These are phyloP conservation scores for Plebejus melissa DNA, from an alignment of 2,888 invertebrate genomes.

Conservation along the genomic window DNA sequence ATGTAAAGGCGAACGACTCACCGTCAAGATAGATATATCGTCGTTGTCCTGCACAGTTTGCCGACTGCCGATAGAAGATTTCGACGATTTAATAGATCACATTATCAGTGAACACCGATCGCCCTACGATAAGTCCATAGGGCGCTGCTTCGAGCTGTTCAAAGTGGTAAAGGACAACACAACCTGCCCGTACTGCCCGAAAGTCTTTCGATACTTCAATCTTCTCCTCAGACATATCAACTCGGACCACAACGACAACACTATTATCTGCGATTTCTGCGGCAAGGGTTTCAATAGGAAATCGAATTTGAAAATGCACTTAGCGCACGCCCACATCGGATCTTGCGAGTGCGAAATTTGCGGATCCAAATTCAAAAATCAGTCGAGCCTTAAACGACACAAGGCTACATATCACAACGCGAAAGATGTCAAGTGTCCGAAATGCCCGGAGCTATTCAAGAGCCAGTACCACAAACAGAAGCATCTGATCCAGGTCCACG, in stretches of 20 bases:
- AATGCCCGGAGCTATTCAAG: constrained; percentile 68
- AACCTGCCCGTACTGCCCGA: constrained; percentile 58
- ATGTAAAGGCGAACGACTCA: constrained; percentile 62
- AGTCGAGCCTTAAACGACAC: constrained; percentile 60
- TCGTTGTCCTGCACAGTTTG: constrained; percentile 58
- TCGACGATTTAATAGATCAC: constrained; percentile 60
- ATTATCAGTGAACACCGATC: constrained; percentile 56
- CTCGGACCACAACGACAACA: constrained; percentile 62
- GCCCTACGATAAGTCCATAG: constrained; percentile 56
- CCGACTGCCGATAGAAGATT: constrained; percentile 44
- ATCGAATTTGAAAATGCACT: constrained; percentile 59
- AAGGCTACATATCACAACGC: constrained; percentile 62
- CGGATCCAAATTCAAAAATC: constrained; percentile 59
- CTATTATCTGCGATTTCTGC: constrained; percentile 66
- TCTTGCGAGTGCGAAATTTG: constrained; percentile 59
- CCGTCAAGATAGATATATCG: constrained; percentile 61
- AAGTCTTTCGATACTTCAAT: constrained; percentile 60
- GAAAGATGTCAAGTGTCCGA: constrained; percentile 62
- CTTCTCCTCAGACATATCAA: constrained; percentile 62
- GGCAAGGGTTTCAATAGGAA: constrained; percentile 60
- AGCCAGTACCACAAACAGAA: constrained; percentile 74
- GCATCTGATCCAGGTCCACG: constrained; percentile 72
- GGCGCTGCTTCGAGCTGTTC: constrained; percentile 60
- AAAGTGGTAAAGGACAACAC: constrained; percentile 61
- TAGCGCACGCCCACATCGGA: constrained; percentile 59